Evolutionary conservation across 2,888 invertebrate genomes (phyloP).

Genomic region (Meiosimyza decipiens): DNA sequence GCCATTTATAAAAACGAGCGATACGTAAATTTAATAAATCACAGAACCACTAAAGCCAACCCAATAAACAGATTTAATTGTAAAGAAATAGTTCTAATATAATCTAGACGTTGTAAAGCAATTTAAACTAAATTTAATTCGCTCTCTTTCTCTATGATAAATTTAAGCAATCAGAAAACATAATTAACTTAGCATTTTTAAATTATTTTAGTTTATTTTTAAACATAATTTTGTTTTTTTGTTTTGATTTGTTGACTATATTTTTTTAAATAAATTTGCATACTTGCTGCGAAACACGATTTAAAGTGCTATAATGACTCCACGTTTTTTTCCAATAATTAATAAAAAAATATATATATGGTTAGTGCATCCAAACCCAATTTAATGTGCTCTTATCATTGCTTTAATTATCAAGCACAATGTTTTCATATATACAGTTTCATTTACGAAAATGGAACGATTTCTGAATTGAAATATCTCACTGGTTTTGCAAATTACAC

Average conservation of each 20-base stretch:
- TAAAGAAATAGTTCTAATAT: neutral
- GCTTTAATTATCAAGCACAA: neutral
- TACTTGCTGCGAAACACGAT: neutral
- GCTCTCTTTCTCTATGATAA: no score
- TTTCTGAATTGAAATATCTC: no score
- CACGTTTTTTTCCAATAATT: neutral
- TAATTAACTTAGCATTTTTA: no score
- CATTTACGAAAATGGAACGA: neutral
- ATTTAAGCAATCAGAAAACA: no score
- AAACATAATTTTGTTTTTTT: neutral
- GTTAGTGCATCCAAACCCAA: neutral
- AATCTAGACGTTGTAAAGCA: slow-evolving; percentile 6
- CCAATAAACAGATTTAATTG: neutral
- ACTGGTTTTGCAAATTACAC: no score
- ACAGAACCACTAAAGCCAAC: neutral
- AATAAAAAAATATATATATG: neutral
- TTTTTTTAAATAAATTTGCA: slow-evolving; percentile 1
- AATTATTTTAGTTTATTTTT: no score
- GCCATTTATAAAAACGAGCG: no score
- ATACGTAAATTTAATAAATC: neutral
- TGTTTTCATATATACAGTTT: neutral
- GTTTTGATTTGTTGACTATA: neutral
- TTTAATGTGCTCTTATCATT: neutral
- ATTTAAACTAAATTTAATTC: neutral
- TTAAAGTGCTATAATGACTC: neutral